A percentile compares a stretch with the other conserved stretches of the same genome.
phyloP scores from a whole-genome alignment of 35 echinoderm and acorn worm genomes.

The Lytechinus pictus region DNA sequence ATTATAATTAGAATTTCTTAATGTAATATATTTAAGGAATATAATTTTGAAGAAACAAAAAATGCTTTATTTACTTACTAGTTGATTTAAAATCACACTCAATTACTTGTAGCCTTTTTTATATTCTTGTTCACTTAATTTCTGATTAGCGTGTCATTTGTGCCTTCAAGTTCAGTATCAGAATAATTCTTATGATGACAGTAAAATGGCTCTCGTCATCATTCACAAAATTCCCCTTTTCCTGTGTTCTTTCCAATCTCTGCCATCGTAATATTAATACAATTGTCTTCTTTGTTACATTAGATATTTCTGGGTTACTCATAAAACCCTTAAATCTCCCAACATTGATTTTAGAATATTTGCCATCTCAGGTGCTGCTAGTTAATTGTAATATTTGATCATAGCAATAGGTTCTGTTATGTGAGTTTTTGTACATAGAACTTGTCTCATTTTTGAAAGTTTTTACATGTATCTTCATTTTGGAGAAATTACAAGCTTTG shows the following conservation, averaged over 20 bases:
- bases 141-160: background rate
- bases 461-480: background rate
- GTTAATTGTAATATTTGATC: background rate
- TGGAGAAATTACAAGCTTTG: background rate
- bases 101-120: background rate
- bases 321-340: background rate
- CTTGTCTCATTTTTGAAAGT: background rate
- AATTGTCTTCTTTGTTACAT: background rate
- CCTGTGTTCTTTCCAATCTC: background rate
- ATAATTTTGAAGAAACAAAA: background rate
- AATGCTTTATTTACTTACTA: background rate
- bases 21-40: background rate
- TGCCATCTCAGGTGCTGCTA: background rate
- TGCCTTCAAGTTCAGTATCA: background rate
- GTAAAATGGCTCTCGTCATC: background rate
- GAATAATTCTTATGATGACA: background rate
- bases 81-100: background rate
- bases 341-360: background rate
- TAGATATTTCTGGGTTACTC: background rate
- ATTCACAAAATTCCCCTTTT: background rate
- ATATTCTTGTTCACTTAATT: background rate
- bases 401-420: background rate
- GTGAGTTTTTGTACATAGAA: conserved; percentile 1
- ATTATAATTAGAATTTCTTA: background rate
- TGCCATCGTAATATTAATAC: background rate